Evolutionary conservation across 2,888 invertebrate genomes (phyloP), one percentile per base, ranked within the genome.

Genomic region (Pseudococcus jackbeardsleyi): DNA sequence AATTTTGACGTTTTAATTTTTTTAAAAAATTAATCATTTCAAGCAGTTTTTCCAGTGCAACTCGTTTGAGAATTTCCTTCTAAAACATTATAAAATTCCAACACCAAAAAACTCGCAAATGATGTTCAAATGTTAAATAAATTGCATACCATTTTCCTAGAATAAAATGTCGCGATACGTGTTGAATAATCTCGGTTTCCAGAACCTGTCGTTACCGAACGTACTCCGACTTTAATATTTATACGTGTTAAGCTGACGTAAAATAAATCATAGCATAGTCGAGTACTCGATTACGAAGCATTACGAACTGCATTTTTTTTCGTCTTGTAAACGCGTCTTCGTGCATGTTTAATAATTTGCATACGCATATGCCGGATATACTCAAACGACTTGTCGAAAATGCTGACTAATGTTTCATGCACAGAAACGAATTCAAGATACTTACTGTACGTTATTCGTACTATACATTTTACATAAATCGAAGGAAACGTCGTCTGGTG

Each of bases 281-380:
- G 54, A 68, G 72, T 15, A 72, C 33, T 72, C 33, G 72, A 72
- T 72, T 39, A 17, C 4, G 72, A 22, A 22, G 64, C 22, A 64
- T 72, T 72, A 72, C 15, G 72, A 72, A 72, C 33, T 72, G 72
- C 72, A 72, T 72, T 72, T 26, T 72, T 72, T 72, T 72, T 72
- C 72, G 72, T 17, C 72, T 72, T 72, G 72, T 72, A 39, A 26
- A 26, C n/a, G 17, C 72, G 26, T 33, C 68, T 9, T 11, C 68
- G 22, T 64, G 12, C 26, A 72, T 19, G 33, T 72, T 64, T 8
- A 22, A 64, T 64, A 64, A 72, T 26, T 68, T 68, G 68, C 68
- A 68, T 68, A 68, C 68, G 15, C 68, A 68, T 68, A 68, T 26
- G 68, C 68, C 68, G 68, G 59, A 59, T 59, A 59, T 64, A 22